A percentile compares a stretch with the other conserved stretches of the same genome.
Conservation (phyloP, 2,888 invertebrate species). For the Lycaena phlaeas region DNA sequence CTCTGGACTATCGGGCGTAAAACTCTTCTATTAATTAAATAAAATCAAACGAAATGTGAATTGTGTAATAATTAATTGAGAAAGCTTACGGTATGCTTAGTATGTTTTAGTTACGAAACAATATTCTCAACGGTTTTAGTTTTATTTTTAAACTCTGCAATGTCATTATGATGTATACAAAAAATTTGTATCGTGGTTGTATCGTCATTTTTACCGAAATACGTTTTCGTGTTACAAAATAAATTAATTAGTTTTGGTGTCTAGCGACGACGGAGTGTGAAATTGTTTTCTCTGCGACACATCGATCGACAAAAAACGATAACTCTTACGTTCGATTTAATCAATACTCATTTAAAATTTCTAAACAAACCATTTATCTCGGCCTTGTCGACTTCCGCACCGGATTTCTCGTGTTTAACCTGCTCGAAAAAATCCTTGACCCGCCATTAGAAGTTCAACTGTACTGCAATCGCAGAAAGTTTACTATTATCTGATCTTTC, state of each 20-base stretch:
- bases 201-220: background rate
- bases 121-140: too few relatives aligned
- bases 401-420: slow-evolving; percentile 54
- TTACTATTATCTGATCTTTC: slow-evolving; percentile 26
- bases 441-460: slow-evolving; percentile 31
- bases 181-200: too few relatives aligned
- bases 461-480: slow-evolving; percentile 30
- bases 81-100: too few relatives aligned
- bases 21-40: too few relatives aligned
- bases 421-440: slow-evolving; percentile 41
- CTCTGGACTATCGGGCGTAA: too few relatives aligned
- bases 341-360: background rate
- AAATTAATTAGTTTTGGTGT: background rate
- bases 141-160: too few relatives aligned
- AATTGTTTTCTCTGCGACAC: background rate
- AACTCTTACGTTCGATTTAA: background rate
- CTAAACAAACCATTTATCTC: background rate
- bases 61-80: too few relatives aligned
- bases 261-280: background rate
- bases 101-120: too few relatives aligned
- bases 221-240: background rate
- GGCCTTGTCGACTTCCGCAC: slow-evolving; percentile 42
- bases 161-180: too few relatives aligned
- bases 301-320: too few relatives aligned
- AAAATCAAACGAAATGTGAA: too few relatives aligned